Base-by-base conservation (phyloP, 1,140 invertebrate genomes). In the Contarinia nasturtii region DNA sequence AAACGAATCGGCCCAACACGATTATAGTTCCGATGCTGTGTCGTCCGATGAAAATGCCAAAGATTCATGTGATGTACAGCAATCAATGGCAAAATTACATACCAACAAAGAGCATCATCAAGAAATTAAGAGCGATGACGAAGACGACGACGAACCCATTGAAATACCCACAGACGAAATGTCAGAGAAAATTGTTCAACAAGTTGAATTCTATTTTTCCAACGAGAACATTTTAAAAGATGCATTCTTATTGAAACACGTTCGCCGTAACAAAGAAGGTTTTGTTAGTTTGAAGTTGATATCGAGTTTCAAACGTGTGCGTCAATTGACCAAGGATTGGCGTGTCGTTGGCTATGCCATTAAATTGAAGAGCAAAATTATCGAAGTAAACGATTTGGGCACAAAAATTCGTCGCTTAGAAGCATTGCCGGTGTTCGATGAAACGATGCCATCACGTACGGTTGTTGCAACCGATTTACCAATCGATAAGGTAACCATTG, bases 141-240 rank as follows among this genome's bases (percentile, higher is more conserved):
- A 60, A 10, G 60, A 62, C 33, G 55, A 49, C 0, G 33, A 58
- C 40, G 48, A 54, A 53, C 37, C 60, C 15, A 38, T 52, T 0
- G 38, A 67, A 43, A 48, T 58, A 27, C 80, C 80, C 2, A 75
- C 73, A 47, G 81, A 84, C 4, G 82, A 86, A 53, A 60, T 84
- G 18, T 75, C 80, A 1, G 73, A 79, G 20, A 76, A 79, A 52
- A 87, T 90, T 49, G 75, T 86, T 36, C 71, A 79, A 36, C 84
- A 89, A 60, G 86, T 91, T 7, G 87, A 91, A 66, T 91, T 86
- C 61, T 94, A 94, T 64, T 94, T 96, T 61, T 90, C 87, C 48
- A 89, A 95, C 61, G 86, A 82, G 15, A 92, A 91, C 59, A 89
- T 96, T 49, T 77, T 87, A 1, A 94, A 93, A 64, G 90, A 96